Percentiles rank a stretch among this genome's conserved stretches.
phyloP scores from a whole-genome alignment of 2,888 invertebrate genomes.

The Andrena bicolor region DNA sequence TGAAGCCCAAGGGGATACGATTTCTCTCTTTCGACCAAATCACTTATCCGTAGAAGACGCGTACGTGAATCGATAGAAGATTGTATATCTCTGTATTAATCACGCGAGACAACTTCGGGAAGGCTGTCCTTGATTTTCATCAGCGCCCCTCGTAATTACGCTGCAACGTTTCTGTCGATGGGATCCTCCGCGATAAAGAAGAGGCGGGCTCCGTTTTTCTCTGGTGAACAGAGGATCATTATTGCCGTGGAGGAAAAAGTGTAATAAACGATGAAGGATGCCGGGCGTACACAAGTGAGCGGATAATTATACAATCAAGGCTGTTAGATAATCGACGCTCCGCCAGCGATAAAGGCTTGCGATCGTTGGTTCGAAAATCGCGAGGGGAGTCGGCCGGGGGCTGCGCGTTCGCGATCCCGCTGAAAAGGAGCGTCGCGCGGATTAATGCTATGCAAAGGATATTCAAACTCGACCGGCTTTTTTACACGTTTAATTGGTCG shows the following conservation, averaged over 20 bases:
- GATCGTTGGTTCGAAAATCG: conserved; percentile 3
- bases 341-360: conserved; percentile 15
- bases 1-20: not conserved
- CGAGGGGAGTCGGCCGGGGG: not conserved
- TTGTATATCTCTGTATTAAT: too few relatives aligned
- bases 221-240: conserved; percentile 32
- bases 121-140: conserved; percentile 39
- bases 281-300: conserved; percentile 19
- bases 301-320: conserved; percentile 66
- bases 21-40: too few relatives aligned
- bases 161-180: not conserved
- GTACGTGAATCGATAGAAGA: too few relatives aligned
- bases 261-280: conserved; percentile 41
- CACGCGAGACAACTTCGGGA: conserved; percentile 11
- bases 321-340: conserved; percentile 56
- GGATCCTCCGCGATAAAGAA: conserved; percentile 20
- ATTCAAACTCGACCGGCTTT: not conserved
- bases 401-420: too few relatives aligned
- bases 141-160: conserved; percentile 30
- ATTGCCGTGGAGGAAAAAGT: conserved; percentile 27
- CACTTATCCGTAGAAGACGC: too few relatives aligned
- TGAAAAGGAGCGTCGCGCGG: not conserved
- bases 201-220: conserved; percentile 30
- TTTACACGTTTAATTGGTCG: conserved; percentile 21
- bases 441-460: conserved; percentile 8